Base-by-base conservation (phyloP, 1,140 invertebrate species). In the Microvelia longipes region DNA sequence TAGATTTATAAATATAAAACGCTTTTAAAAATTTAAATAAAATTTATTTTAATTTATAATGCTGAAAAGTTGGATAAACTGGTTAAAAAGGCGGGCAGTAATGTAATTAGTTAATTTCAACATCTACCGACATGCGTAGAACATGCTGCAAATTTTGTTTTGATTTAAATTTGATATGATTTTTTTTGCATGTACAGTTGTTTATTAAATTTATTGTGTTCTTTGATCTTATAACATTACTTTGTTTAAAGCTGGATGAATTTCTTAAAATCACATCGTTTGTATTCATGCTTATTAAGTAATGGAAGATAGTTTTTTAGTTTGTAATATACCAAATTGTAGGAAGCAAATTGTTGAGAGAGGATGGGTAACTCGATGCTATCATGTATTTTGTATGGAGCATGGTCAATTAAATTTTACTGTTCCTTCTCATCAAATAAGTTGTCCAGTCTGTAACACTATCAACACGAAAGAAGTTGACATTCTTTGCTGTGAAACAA, bases 321-420 rank as follows among this genome's bases (percentile, higher is more conserved):
- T 19, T 60, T 72, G 71, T 50, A 72, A 72, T 60, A 68, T 70
- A 11, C 2, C 50, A 28, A 35, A 68, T 50, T 72, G 71, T 63
- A 70, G 64, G 27, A 25, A 63, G 19, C 60, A 28, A 28, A 28
- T 72, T 26, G 66, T 30, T 35, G 69, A 69, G 1, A 62, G 15
- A 2, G 69, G 35, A 30, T 70, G 69, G 67, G 69, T 72, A 1
- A 70, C 71, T 0, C 25, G 71, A 19, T 72, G 71, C 29, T 61
- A 68, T 13, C 71, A 72, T 63, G 69, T 72, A n/a, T 72, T 72
- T 68, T 72, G 71, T 68, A 2, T 27, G 13, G 71, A 69, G 15
- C 71, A 72, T 66, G 71, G 71, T 60, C 26, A 63, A n/a, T 24
- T 29, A 26, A 35, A 70, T 68, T 72, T 72, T 68, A 25, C 26